These are phyloP conservation scores for Limnephilus lunatus DNA, from an alignment of 2,888 invertebrate genomes.

Conservation along the genomic window DNA sequence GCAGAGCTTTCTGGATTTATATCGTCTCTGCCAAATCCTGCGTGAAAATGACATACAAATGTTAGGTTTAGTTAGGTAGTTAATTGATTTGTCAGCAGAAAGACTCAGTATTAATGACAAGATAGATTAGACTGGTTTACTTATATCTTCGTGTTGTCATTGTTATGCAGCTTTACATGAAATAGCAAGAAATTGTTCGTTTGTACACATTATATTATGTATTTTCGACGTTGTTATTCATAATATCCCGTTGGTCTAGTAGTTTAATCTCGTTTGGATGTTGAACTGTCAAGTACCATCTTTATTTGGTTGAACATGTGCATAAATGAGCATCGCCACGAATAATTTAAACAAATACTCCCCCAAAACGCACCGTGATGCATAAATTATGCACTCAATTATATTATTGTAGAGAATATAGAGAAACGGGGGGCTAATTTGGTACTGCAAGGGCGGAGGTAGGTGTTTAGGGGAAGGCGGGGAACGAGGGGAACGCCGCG, in stretches of 20 bases:
- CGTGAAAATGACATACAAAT: no score
- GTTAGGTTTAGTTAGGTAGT: no score
- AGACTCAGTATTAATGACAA: no score
- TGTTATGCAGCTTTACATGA: no score
- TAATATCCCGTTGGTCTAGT: neutral
- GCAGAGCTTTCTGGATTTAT: no score
- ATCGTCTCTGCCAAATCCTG: no score
- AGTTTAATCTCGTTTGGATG: neutral
- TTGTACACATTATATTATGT: neutral
- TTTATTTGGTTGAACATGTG: slow-evolving; percentile 45
- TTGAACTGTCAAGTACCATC: slow-evolving; percentile 25
- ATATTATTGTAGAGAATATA: slow-evolving; percentile 62
- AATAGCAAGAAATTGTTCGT: neutral
- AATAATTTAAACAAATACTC: slow-evolving; percentile 53
- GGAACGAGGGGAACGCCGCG: slow-evolving; percentile 53
- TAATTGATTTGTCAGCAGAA: no score
- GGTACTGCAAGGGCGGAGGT: slow-evolving; percentile 38
- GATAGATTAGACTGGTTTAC: no score
- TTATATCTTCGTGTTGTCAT: no score
- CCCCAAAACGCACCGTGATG: slow-evolving; percentile 53
- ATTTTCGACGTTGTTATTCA: neutral
- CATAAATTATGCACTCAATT: slow-evolving; percentile 65
- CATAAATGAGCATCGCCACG: slow-evolving; percentile 44
- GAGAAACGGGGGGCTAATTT: slow-evolving; percentile 59
- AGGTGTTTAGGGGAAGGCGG: slow-evolving; percentile 46